Percentiles rank a stretch among this genome's conserved stretches.
Evolutionary conservation across 92 coral and sea anemone species (phyloP).

Genomic region (Montipora capitata): DNA sequence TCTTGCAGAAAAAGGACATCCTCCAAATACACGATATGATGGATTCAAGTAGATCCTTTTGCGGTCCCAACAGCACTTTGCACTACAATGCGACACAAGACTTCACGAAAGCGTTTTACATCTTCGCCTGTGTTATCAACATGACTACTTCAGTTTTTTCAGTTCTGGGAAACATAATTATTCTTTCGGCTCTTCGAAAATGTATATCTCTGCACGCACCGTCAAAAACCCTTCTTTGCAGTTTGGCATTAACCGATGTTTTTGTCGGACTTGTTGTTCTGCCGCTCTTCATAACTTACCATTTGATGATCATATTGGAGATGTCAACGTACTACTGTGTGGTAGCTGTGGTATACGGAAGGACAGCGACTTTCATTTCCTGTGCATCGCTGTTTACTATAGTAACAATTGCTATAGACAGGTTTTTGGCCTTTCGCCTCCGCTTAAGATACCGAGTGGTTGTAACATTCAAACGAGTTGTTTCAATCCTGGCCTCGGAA

Average conservation of each 20-base stretch:
- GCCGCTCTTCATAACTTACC: background rate
- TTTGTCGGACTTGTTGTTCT: conserved; percentile 26
- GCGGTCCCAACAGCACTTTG: background rate
- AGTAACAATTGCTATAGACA: conserved; percentile 5
- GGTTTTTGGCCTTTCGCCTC: conserved; percentile 28
- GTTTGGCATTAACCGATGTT: conserved; percentile 18
- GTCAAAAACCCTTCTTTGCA: conserved; percentile 26
- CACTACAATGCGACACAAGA: background rate
- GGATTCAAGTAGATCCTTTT: background rate
- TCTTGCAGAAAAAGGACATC: too few species aligned
- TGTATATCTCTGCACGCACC: conserved; percentile 27
- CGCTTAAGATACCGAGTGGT: conserved; percentile 17
- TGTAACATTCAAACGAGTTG: conserved; percentile 27
- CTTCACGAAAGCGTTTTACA: background rate
- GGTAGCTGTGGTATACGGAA: conserved; percentile 7
- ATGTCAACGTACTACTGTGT: conserved; percentile 20
- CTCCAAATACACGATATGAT: background rate
- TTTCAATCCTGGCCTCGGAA: background rate
- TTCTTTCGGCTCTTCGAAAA: conserved; percentile 19
- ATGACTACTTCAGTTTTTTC: background rate
- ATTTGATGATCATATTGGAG: conserved; percentile 21
- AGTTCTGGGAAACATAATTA: background rate
- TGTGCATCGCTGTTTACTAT: background rate
- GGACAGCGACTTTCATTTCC: background rate
- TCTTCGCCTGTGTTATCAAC: conserved; percentile 17